Percentiles rank a stretch among this genome's conserved stretches.
These are phyloP conservation scores for Junco hyemalis DNA, from an alignment of 2,113 vertebrate genomes.

Conservation along the genomic window DNA sequence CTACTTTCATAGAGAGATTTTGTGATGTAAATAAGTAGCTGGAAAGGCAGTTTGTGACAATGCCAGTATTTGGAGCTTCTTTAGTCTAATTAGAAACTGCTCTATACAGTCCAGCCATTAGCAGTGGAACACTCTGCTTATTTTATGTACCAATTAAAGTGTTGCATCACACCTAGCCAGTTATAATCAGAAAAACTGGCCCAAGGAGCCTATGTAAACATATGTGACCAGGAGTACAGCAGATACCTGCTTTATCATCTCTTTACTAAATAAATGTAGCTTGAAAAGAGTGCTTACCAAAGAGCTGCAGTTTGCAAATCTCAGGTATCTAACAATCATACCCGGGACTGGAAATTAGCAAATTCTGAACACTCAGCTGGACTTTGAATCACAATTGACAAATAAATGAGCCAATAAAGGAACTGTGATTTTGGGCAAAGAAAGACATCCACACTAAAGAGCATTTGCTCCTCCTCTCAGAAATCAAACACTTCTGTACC, in stretches of 20 bases:
- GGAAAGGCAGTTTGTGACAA: constrained; percentile 1
- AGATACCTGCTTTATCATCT: neutral
- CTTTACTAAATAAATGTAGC: neutral
- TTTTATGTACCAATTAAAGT: constrained; percentile 22
- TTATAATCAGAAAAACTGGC: neutral
- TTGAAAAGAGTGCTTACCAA: neutral
- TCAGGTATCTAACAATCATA: neutral
- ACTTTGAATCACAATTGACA: neutral
- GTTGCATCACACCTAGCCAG: neutral
- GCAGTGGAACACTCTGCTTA: neutral
- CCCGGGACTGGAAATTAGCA: neutral
- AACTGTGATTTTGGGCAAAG: neutral
- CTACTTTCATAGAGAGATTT: neutral
- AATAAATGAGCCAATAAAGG: neutral
- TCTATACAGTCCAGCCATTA: neutral
- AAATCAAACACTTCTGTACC: neutral
- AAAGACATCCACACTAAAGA: neutral
- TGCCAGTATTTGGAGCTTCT: neutral
- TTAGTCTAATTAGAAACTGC: constrained; percentile 29
- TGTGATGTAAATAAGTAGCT: constrained; percentile 29
- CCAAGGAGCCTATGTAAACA: neutral
- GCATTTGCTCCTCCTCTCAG: neutral
- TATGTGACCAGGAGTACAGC: neutral
- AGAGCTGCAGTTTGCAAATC: neutral
- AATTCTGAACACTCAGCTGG: neutral